Evolutionary conservation across 2,797 vertebrate species (phyloP).

Genomic region (Pipistrellus pygmaeus): DNA sequence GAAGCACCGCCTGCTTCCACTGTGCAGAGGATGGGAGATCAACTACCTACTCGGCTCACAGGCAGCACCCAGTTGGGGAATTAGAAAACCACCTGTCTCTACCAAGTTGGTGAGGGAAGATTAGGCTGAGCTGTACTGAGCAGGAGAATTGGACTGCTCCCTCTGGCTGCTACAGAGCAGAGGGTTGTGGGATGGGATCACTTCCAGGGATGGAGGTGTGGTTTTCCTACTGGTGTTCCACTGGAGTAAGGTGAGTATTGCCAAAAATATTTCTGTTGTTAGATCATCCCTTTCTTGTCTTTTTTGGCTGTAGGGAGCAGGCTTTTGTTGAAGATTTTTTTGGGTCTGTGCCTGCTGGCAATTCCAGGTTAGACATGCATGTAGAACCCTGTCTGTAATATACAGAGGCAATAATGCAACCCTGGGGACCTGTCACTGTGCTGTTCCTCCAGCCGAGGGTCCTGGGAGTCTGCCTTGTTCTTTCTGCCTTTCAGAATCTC

Average conservation of each 20-base stretch:
- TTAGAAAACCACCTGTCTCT: not conserved
- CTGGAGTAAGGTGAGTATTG: not conserved
- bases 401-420: not conserved
- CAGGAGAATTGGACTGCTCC: accelerated
- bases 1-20: not conserved
- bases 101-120: not conserved
- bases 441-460: not conserved
- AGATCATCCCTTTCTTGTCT: not conserved
- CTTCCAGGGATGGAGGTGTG: not conserved
- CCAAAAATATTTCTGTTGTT: constrained; percentile 7
- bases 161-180: accelerated
- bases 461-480: not conserved
- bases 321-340: not conserved
- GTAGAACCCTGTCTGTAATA: not conserved
- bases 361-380: not conserved
- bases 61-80: too few relatives aligned
- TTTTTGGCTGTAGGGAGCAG: not conserved
- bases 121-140: not conserved
- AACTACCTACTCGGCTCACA: not conserved
- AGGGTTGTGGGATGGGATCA: too few relatives aligned
- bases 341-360: not conserved
- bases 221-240: not conserved
- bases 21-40: not conserved
- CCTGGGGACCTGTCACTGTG: accelerated
- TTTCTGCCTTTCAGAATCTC: not conserved